Base-by-base conservation (phyloP, 2,888 invertebrate species). In the Biston stratarius region DNA sequence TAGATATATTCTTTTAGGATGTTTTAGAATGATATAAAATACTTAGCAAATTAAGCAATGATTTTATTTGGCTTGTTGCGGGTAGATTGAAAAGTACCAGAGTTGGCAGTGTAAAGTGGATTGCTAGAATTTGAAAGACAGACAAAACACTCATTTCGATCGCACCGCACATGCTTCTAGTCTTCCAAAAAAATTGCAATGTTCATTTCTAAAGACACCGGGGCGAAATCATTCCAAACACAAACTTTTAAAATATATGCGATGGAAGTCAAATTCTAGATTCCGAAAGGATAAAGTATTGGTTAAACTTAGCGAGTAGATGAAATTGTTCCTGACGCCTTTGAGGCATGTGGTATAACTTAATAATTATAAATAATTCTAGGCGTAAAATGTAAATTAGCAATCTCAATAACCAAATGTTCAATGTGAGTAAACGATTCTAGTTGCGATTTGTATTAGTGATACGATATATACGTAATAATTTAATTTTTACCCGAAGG, bases 261-360 rank as follows among this genome's bases (percentile, higher is more conserved):
- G 91, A 92, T 90, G 86, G 91, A 89, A 91, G 86, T 78, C 81
- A 84, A 79, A 74, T 86, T 87, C 87, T 90, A 90, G 90, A 88
- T 90, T 89, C 83, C 82, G 80, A 84, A 87, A 78, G 81, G 85
- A 83, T 84, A 82, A 82, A 81, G 80, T 88, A 90, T 92, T 87
- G 90, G 89, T 91, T 86, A 90, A 74, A 87, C 80, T 88, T 94
- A 94, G 93, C 86, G 90, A 84, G 93, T 94, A 94, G 94, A 86
- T 88, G 85, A 92, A 91, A 92, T 91, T 93, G 94, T 94, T 94
- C 94, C 94, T 94, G 92, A 90, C 84, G 93, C 92, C 94, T 94
- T 83, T 82, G 91, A 93, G 93, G 93, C 94, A 92, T 86, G 85
- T 88, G 88, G 86, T 92, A 90, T 92, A 90, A 91, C 89, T 89